These are phyloP conservation scores for Protophormia terraenovae DNA, from an alignment of 2,888 invertebrate species.

Conservation along the genomic window DNA sequence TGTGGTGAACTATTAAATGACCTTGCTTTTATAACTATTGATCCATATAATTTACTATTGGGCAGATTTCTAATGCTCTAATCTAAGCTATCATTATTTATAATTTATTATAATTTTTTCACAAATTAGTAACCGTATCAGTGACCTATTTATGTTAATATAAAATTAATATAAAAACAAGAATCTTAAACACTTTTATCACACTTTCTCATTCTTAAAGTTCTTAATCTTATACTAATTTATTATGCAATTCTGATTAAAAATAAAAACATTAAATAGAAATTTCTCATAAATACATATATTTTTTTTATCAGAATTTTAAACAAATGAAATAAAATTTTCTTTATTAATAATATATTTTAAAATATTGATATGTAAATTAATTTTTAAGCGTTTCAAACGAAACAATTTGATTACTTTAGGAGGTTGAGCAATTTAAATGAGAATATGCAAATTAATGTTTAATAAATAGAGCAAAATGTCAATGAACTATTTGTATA, in stretches of 20 bases:
- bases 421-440: background rate
- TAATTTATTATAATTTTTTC: too few species aligned
- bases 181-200: too few species aligned
- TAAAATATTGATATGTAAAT: background rate
- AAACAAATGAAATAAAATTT: background rate
- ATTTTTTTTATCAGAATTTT: background rate
- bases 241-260: background rate
- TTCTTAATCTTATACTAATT: background rate
- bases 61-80: too few species aligned
- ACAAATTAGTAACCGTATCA: too few species aligned
- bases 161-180: background rate
- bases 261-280: background rate
- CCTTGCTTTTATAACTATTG: too few species aligned
- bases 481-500: background rate
- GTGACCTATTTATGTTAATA: background rate
- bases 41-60: too few species aligned
- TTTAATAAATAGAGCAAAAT: background rate
- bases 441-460: background rate
- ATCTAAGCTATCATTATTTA: too few species aligned
- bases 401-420: background rate
- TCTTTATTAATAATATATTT: background rate
- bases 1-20: too few species aligned
- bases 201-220: background rate
- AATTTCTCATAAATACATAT: slow-evolving; percentile 1
- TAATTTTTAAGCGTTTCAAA: background rate